Evolutionary conservation across 2,113 vertebrate genomes (phyloP).

Genomic region (Gnathonemus echidnorhynchus): DNA sequence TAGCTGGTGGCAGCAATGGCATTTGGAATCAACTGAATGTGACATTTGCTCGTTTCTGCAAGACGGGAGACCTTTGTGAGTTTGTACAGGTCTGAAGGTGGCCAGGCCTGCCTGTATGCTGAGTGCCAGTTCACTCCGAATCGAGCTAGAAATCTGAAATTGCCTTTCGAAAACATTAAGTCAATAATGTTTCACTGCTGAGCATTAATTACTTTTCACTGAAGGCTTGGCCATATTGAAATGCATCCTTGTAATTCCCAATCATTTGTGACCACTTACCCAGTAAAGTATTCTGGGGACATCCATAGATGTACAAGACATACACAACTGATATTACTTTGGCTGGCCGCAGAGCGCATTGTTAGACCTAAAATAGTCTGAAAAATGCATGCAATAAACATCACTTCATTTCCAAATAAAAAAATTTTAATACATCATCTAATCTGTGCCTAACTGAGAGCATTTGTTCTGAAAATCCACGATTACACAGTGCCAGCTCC

Average conservation of each 20-base stretch:
- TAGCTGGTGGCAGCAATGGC: not conserved
- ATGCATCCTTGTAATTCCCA: not conserved
- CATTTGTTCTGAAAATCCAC: not conserved
- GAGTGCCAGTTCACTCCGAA: not conserved
- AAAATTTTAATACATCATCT: constrained; percentile 12
- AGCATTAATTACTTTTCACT: not conserved
- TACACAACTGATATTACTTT: not conserved
- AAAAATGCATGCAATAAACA: constrained; percentile 19
- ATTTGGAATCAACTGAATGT: not conserved
- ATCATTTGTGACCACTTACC: not conserved
- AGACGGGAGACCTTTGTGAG: not conserved
- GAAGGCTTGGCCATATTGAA: not conserved
- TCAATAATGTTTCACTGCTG: not conserved
- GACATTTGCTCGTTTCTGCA: not conserved
- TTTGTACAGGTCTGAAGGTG: not conserved
- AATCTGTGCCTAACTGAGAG: not conserved
- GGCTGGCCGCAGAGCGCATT: not conserved
- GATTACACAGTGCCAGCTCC: not conserved
- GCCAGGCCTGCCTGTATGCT: not conserved
- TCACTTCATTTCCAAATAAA: constrained; percentile 35
- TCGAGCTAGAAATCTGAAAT: not conserved
- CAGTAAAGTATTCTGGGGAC: not conserved
- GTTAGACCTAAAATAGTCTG: not conserved
- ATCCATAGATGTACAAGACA: not conserved
- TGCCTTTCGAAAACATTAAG: not conserved